Evolutionary conservation across 2,888 invertebrate genomes (phyloP), one percentile per base, ranked within the genome.

Genomic region (Melieria crassipennis): DNA sequence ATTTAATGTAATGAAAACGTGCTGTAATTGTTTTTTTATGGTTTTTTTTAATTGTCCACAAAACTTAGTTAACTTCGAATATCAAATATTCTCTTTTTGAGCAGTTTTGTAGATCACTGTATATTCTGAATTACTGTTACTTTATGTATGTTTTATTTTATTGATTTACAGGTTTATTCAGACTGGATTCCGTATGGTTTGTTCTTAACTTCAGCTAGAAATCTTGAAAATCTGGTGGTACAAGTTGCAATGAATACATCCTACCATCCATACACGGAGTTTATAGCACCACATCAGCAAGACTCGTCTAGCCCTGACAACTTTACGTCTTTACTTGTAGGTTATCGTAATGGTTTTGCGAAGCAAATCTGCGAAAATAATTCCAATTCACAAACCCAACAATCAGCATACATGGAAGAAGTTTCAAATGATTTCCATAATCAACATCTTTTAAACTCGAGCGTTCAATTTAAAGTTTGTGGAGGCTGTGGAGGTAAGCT

Each of bases 361-460:
- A 58, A 58, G 16, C 10, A 58, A 30, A 58, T 10, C 30, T 58
- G 58, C 30, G 58, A 58, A 58, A 58, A 16, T 30, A 58, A 30
- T 58, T 13, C 58, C 30, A 30, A 58, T 16, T 13, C 42, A 6
- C 58, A 58, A 30, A 13, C 58, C 4, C 58, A 58, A 9, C 58
- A 30, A 58, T 58, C 30, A 58, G 42, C 58, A 58, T 30, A 10
- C 58, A 58, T 58, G 58, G 58, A 58, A 16, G 58, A 58, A 13
- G 58, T 58, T 10, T 58, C 58, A 16, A 58, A 30, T 58, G 58
- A 30, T 30, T 58, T 10, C 30, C 42, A 30, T 58, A 58, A 58
- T 58, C 58, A 58, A 58, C 58, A 58, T 6, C n/a, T 58, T 58
- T 58, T 58, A 16, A 58, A 58, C 42, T 58, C 58, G 7, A 58